Evolutionary conservation across 2,888 invertebrate species (phyloP).

Genomic region (Drosophila bunnanda): DNA sequence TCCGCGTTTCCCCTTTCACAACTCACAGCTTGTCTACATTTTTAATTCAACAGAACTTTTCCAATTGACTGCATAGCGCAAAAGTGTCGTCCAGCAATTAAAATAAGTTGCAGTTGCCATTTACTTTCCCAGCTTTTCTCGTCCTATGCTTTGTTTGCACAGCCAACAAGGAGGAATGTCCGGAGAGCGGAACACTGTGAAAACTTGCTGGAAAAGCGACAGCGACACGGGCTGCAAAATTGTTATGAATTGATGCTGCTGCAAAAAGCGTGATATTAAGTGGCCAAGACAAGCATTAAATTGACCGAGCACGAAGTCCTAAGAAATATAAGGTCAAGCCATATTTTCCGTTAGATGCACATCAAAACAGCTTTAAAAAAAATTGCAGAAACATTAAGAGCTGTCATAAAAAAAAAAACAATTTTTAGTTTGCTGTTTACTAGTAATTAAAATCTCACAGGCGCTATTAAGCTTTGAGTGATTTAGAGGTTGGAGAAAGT

Average conservation of each 20-base stretch:
- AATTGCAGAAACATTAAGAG: neutral
- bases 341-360: constrained; percentile 3
- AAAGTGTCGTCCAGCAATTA: constrained; percentile 72
- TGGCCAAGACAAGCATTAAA: constrained; percentile 41
- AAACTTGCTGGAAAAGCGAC: constrained; percentile 36
- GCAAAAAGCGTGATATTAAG: constrained; percentile 56
- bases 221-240: constrained; percentile 30
- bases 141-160: constrained; percentile 50
- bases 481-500: neutral
- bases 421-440: neutral
- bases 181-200: constrained; percentile 17
- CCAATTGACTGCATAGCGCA: constrained; percentile 67
- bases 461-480: neutral
- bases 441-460: neutral
- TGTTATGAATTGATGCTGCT: constrained; percentile 52
- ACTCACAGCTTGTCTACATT: constrained; percentile 46
- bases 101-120: constrained; percentile 68
- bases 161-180: constrained; percentile 48
- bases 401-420: neutral
- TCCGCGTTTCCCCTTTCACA: neutral
- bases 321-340: constrained; percentile 26
- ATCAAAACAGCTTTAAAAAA: neutral
- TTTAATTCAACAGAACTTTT: constrained; percentile 68
- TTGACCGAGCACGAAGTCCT: constrained; percentile 12
- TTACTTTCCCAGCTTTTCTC: constrained; percentile 41